Evolutionary conservation across 2,797 vertebrate species (phyloP).

Genomic region (Myoxocephalus aenaeus): DNA sequence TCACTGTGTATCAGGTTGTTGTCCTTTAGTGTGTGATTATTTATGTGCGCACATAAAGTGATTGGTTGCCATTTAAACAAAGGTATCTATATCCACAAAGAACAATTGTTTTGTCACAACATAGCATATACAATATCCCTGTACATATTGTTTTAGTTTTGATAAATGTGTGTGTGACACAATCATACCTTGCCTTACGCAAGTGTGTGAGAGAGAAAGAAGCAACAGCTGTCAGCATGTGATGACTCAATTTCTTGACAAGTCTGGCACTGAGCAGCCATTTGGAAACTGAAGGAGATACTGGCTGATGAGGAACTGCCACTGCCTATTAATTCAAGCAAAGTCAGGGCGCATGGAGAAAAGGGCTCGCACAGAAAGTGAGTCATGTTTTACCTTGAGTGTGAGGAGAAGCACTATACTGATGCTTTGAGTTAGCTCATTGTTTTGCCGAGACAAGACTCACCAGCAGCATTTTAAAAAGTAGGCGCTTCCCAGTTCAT

Average conservation of each 20-base stretch:
- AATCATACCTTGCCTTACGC: slow-evolving; percentile 35
- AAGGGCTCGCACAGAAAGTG: slow-evolving; percentile 3
- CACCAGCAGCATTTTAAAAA: not conserved
- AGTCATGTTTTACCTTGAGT: slow-evolving; percentile 12
- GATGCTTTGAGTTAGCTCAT: not conserved
- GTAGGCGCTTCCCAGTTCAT: no score
- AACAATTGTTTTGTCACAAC: slow-evolving; percentile 26
- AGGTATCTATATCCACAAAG: slow-evolving; percentile 15
- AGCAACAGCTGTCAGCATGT: slow-evolving; percentile 73
- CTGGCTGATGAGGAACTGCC: slow-evolving; percentile 73
- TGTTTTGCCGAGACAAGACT: not conserved
- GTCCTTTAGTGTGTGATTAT: not conserved
- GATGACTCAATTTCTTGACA: slow-evolving; percentile 79
- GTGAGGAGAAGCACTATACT: not conserved
- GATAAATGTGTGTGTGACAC: slow-evolving; percentile 41
- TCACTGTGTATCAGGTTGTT: not conserved
- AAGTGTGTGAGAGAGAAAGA: slow-evolving; percentile 24
- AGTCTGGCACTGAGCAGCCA: slow-evolving; percentile 72
- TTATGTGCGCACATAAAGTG: not conserved
- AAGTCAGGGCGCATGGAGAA: slow-evolving; percentile 27
- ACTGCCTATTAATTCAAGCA: slow-evolving; percentile 68
- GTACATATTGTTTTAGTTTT: slow-evolving; percentile 26
- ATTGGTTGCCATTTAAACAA: slow-evolving; percentile 5
- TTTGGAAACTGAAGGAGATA: slow-evolving; percentile 73
- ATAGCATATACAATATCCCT: slow-evolving; percentile 1